Evolutionary conservation across 2,113 vertebrate genomes (phyloP), one percentile per base, ranked within the genome.

Genomic region (human): DNA sequence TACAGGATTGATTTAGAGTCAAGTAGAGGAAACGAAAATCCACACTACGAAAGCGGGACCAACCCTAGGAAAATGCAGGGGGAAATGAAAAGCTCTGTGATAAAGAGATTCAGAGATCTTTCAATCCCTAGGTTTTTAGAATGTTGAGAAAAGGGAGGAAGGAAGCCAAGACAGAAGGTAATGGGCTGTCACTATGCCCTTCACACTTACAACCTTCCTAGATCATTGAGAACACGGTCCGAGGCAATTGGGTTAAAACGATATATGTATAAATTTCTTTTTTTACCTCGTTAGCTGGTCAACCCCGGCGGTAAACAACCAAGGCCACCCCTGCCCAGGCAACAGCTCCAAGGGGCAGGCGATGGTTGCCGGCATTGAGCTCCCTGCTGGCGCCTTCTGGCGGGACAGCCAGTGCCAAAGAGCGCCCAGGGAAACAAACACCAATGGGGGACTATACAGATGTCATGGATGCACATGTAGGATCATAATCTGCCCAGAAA

Each of bases 311-410:
- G n/a, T 88, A 91, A 86, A 80, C 59, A 95, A 40, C 64, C 66
- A 61, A 6, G 1, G 40, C 52, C 85, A 83, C 40, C 70, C 55
- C 17, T 66, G 52, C 38, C 72, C 30, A 23, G 38, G 55, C 70
- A 40, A 57, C 66, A 32, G 93, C 87, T 89, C 55, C 43, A 6
- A 48, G 61, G 73, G 72, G 38, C 85, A 18, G 55, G 70, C 22
- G 68, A 73, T 68, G 75, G 73, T 95, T 76, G 97, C 94, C 76
- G 25, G 90, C 90, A 83, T 8, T 5, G 35, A 96, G 96, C 61
- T 96, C 83, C 83, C 93, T 27, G 86, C 95, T 43, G 81, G 92
- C 40, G 52, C 80, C 83, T 96, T 96, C 92, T 96, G 96, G 81
- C 85, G 64, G n/a, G 73, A 88, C 76, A 73, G 61, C 70, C 13